These are phyloP conservation scores for Syrrhaptes paradoxus DNA, from an alignment of 2,113 vertebrate genomes.

Conservation along the genomic window DNA sequence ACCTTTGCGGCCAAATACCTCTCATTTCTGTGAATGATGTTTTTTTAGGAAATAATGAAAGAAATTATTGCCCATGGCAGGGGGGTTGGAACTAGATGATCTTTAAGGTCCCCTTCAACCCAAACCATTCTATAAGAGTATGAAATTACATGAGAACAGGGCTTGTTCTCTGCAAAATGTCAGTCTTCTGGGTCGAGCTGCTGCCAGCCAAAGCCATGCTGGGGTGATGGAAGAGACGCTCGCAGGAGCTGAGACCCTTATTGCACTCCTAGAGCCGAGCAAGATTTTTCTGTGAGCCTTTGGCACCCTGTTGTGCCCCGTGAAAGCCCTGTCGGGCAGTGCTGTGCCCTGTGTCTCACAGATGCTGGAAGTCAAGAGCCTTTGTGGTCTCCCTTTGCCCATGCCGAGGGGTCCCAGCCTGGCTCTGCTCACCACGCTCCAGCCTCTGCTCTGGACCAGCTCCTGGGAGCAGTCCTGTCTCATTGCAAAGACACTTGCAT, in stretches of 20 bases:
- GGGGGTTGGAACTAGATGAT: too few species aligned
- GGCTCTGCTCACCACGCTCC: not conserved
- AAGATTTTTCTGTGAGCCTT: not conserved
- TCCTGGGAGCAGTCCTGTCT: not conserved
- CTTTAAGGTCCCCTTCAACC: too few species aligned
- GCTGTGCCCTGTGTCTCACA: fast-evolving
- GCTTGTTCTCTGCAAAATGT: not conserved
- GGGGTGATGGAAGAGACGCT: not conserved
- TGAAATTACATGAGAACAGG: not conserved
- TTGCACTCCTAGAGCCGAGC: not conserved
- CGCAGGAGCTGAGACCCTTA: not conserved
- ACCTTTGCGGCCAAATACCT: not conserved
- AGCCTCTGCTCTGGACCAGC: not conserved
- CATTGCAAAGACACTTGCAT: fast-evolving
- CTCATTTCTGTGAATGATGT: not conserved
- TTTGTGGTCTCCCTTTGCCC: not conserved
- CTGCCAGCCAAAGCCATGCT: fast-evolving
- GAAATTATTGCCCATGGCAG: not conserved
- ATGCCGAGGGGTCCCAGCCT: not conserved
- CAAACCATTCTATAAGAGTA: too few species aligned
- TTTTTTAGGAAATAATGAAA: not conserved
- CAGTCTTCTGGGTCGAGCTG: not conserved
- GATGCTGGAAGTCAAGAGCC: not conserved
- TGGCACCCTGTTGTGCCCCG: not conserved
- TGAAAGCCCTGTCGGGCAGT: not conserved